phyloP scores from a whole-genome alignment of 1,140 invertebrate species.

The Proales similis region DNA sequence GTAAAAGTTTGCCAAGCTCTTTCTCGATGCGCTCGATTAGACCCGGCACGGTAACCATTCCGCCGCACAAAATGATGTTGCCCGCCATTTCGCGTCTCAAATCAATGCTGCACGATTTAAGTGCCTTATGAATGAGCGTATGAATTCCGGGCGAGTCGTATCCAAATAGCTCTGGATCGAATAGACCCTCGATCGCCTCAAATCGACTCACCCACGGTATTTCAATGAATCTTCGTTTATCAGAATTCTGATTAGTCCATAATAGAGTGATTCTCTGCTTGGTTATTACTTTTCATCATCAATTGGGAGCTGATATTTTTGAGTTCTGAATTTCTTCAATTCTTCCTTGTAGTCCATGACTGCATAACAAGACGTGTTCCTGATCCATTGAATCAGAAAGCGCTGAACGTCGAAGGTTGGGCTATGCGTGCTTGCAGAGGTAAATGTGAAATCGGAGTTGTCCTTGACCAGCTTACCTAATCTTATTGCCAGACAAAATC shows the following conservation, averaged over 20 bases:
- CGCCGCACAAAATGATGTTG: constrained; percentile 58
- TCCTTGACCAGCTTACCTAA: constrained; percentile 38
- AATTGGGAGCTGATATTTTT: too few relatives aligned
- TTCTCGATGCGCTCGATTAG: constrained; percentile 59
- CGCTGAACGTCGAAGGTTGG: constrained; percentile 51
- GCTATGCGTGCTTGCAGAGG: constrained; percentile 46
- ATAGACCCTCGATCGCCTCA: constrained; percentile 60
- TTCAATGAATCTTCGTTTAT: constrained; percentile 25
- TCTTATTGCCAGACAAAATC: constrained; percentile 38
- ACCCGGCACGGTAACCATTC: constrained; percentile 59
- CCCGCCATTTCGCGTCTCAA: constrained; percentile 57
- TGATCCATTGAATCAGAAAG: constrained; percentile 49
- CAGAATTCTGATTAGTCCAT: constrained; percentile 43
- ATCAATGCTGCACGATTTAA: constrained; percentile 58
- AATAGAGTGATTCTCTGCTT: constrained; percentile 48
- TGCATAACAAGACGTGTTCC: constrained; percentile 56
- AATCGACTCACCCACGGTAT: constrained; percentile 52
- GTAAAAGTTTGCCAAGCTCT: constrained; percentile 59
- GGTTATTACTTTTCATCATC: constrained; percentile 48
- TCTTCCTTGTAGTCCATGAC: constrained; percentile 55
- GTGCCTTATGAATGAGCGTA: constrained; percentile 59
- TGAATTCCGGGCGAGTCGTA: constrained; percentile 59
- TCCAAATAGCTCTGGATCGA: constrained; percentile 61
- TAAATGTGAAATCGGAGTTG: too few relatives aligned
- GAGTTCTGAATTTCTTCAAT: constrained; percentile 48